These are phyloP conservation scores for Melanotaenia maccullochi DNA, from an alignment of 2,797 vertebrate genomes.

Conservation along the genomic window DNA sequence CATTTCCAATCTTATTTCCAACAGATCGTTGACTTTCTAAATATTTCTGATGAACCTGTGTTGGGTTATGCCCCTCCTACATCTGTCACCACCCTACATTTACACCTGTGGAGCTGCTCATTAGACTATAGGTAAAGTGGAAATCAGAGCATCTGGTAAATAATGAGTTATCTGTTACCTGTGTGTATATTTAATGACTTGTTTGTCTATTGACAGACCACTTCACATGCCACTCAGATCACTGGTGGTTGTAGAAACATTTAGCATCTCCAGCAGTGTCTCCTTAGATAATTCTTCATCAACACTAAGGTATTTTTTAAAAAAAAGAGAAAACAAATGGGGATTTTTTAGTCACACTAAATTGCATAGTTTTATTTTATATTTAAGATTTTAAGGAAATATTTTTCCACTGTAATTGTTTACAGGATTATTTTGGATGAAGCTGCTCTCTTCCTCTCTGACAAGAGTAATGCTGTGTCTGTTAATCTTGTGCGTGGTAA, in stretches of 20 bases:
- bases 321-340: not conserved
- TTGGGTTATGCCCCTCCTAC: slow-evolving; percentile 95
- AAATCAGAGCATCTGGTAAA: not conserved
- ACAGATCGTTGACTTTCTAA: slow-evolving; percentile 95
- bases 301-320: slow-evolving; percentile 88
- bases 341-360: not conserved
- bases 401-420: slow-evolving; percentile 1
- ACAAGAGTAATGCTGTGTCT: slow-evolving; percentile 89
- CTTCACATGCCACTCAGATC: slow-evolving; percentile 92
- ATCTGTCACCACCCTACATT: slow-evolving; percentile 90
- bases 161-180: not conserved
- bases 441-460: slow-evolving; percentile 93
- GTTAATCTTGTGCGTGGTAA: slow-evolving; percentile 92
- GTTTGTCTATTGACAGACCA: slow-evolving; percentile 82
- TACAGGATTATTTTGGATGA: slow-evolving; percentile 96
- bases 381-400: not conserved
- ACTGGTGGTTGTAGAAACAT: slow-evolving; percentile 94
- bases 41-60: slow-evolving; percentile 96
- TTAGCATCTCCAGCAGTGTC: slow-evolving; percentile 95
- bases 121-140: slow-evolving; percentile 91
- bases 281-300: slow-evolving; percentile 94
- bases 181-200: not conserved
- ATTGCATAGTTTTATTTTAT: not conserved
- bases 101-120: slow-evolving; percentile 95
- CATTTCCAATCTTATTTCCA: slow-evolving; percentile 13